phyloP scores from a whole-genome alignment of 2,888 invertebrate genomes.

The Endotricha flammealis region DNA sequence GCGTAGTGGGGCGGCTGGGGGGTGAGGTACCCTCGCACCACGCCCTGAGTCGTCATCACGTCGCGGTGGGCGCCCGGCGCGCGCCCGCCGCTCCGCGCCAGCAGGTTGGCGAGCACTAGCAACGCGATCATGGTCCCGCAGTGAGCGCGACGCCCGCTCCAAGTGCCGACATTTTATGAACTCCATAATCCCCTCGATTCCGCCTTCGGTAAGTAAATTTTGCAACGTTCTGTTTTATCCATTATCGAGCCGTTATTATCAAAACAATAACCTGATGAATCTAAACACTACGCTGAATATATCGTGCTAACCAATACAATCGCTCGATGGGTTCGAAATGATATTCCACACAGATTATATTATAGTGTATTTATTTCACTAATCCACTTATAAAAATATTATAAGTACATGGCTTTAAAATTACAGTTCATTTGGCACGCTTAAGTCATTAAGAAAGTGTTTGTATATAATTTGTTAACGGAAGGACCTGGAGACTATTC shows the following conservation, averaged over 20 bases:
- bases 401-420: constrained; percentile 27
- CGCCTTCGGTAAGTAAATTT: neutral
- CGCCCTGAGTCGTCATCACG: constrained; percentile 50
- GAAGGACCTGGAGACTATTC: constrained; percentile 1
- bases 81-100: constrained; percentile 19
- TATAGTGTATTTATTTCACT: constrained; percentile 12
- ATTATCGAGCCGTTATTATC: neutral
- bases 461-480: neutral
- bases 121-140: constrained; percentile 10
- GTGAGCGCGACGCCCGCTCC: constrained; percentile 2
- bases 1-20: constrained; percentile 49
- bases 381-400: constrained; percentile 2
- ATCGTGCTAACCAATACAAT: neutral
- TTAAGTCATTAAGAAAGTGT: neutral
- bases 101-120: constrained; percentile 15
- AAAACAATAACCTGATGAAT: neutral
- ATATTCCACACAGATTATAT: constrained; percentile 5
- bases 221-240: neutral
- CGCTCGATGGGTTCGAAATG: too few relatives aligned
- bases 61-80: constrained; percentile 37
- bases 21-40: constrained; percentile 52
- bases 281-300: neutral
- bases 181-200: neutral
- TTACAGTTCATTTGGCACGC: neutral
- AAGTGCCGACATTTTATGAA: constrained; percentile 5